Base-by-base conservation (phyloP, 2,113 vertebrate genomes). In the Scomber japonicus region DNA sequence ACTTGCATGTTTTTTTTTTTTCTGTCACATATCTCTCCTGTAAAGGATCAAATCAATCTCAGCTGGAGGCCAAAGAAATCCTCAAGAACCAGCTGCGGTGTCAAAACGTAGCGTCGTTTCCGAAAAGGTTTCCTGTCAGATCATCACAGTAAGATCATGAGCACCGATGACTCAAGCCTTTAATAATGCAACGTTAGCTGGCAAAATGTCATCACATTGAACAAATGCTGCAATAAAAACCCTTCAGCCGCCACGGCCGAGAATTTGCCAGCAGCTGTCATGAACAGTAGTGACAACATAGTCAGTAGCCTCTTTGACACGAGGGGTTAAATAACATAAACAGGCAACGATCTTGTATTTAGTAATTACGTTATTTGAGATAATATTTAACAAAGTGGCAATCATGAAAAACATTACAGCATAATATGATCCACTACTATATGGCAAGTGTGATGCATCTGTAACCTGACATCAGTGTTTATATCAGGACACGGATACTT, bases 121-220 rank as follows among this genome's bases (percentile, higher is more conserved):
- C 68, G 61, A 56, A 80, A 84, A 55, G 31, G 24, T 54, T 83
- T 67, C 51, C 59, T 51, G 66, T 64, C 74, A 64, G 46, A 75
- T 61, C 30, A 57, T 77, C 72, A 49, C 53, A 53, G 10, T 55
- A 62, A 76, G 49, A 31, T 60, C n/a, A 27, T 71, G 55, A 59
- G 69, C 56, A 71, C 53, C 69, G 55, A 55, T 84, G 85, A 84
- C 71, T 89, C 81, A 80, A 65, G 72, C 45, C 66, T 80, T 78
- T 81, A 73, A 72, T 75, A 55, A 30, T 66, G 68, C n/a, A 48
- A 74, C 46, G 53, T 68, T 62, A 73, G 77, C 5, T 57, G 35
- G 73, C 55, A 49, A 83, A 78, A 70, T 69, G 63, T 89, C 82
- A 87, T 67, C 71, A 56, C 21, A 46, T 7, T 62, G 17, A 30